Evolutionary conservation across 1,140 invertebrate genomes (phyloP).

Genomic region (Aphelenchoides fujianensis): DNA sequence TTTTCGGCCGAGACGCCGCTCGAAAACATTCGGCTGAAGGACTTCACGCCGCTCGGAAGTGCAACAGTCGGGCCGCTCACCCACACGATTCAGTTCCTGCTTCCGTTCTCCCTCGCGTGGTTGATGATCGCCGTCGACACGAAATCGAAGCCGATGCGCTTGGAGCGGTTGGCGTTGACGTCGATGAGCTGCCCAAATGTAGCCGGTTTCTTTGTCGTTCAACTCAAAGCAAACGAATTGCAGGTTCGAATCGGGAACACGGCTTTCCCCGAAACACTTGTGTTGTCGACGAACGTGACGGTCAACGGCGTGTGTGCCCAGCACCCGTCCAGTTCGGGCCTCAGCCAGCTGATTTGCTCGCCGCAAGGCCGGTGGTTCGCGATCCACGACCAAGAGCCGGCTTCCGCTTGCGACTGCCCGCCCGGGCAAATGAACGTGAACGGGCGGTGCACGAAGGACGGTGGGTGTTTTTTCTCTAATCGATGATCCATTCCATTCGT

Average conservation of each 20-base stretch:
- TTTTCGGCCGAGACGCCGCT: neutral
- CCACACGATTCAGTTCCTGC: slow-evolving; percentile 16
- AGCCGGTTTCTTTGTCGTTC: too few species aligned
- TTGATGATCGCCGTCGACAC: slow-evolving; percentile 2
- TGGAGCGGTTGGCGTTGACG: neutral
- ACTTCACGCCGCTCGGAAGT: neutral
- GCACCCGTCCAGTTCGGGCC: neutral
- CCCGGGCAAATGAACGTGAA: neutral
- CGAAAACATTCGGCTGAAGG: neutral
- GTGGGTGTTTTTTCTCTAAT: too few species aligned
- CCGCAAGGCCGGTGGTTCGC: slow-evolving; percentile 15
- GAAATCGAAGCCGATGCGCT: neutral
- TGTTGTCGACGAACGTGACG: neutral
- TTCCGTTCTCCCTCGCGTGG: slow-evolving; percentile 21
- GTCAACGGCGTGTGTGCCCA: slow-evolving; percentile 2
- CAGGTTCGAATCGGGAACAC: slow-evolving; percentile 6
- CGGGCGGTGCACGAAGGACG: neutral
- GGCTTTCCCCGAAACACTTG: slow-evolving; percentile 16
- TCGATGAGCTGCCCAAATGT: slow-evolving; percentile 15
- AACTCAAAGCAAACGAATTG: neutral
- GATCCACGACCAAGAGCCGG: neutral
- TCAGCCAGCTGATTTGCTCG: slow-evolving; percentile 14
- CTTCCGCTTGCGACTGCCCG: slow-evolving; percentile 6
- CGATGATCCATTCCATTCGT: too few species aligned
- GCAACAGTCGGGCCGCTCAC: neutral